A percentile compares a stretch with the other conserved stretches of the same genome.
Conservation (phyloP, 2,888 invertebrate genomes). For the Amblyjoppa proteus region DNA sequence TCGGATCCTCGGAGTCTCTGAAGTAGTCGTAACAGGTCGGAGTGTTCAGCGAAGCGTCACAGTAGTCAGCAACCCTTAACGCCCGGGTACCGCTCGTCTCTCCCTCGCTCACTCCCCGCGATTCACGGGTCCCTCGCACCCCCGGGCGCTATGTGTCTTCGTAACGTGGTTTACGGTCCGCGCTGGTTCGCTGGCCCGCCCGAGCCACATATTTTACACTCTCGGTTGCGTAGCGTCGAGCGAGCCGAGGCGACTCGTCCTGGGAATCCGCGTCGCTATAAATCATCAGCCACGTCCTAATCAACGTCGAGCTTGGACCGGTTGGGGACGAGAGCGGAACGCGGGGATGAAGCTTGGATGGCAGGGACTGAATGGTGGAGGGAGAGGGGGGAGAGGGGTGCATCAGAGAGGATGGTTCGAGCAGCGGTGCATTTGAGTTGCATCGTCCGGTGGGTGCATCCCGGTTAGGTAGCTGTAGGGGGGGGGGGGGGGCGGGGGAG, state of each 20-base stretch:
- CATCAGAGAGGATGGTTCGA: not conserved
- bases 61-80: conserved; percentile 66
- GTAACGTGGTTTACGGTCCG: conserved; percentile 67
- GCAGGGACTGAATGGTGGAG: not conserved
- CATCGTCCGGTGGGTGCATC: conserved; percentile 42
- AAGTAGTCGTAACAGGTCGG: conserved; percentile 59
- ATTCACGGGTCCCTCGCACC: conserved; percentile 17
- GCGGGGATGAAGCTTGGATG: conserved; percentile 22
- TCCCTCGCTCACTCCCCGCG: conserved; percentile 7
- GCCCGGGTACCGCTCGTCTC: conserved; percentile 30
- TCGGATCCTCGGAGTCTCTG: conserved; percentile 18
- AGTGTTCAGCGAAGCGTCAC: conserved; percentile 62
- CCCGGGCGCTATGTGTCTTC: conserved; percentile 63
- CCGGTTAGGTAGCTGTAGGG: conserved; percentile 26
- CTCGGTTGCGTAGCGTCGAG: conserved; percentile 52
- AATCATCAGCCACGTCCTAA: conserved; percentile 68
- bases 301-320: conserved; percentile 67
- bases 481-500: not conserved
- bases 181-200: conserved; percentile 48
- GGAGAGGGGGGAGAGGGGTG: not conserved
- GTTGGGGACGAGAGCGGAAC: not conserved
- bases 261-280: conserved; percentile 67
- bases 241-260: conserved; percentile 51
- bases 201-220: conserved; percentile 66
- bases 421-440: conserved; percentile 36